Base-by-base conservation (phyloP, 64 coral and sea anemone genomes). In the Orbicella faveolata region DNA sequence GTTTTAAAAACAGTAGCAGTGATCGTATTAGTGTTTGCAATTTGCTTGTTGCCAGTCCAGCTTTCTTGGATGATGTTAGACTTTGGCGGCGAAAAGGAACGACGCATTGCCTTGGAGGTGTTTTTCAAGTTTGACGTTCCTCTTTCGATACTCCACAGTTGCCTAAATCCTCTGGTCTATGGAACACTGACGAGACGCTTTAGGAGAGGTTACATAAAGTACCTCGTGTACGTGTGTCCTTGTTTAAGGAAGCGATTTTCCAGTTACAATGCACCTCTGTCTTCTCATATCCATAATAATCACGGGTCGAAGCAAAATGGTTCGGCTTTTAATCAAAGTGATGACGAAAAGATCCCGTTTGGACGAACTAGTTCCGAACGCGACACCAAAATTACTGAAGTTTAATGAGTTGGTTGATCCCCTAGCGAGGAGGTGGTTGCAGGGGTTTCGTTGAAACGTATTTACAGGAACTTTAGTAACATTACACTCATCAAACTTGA, bases 191-290 rank as follows among this genome's bases (percentile, higher is more conserved):
- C 90, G 15, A 79, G 77, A 35, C 90, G 86, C 37, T 92, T 92
- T 75, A 84, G 90, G 17, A 84, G 83, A 51, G 95, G 93, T 15
- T 97, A 97, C 41, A 70, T 94, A 34, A 89, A 82, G 4, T 97
- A 97, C 67, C 76, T 97, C 8, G 62, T 89, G 2, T 79, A 84
- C 73, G 35, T 97, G 36, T 90, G 89, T 16, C 89, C 81, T 37
- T 97, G 92, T 61, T 82, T 92, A 21, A 85, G 25, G 36, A 68
- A 44, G 35, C 62, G 61, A 44, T 0, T 83, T 19, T 16, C 81
- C 23, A 39, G 72, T 34, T 2, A 2, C 21, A 85, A 36, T 25
- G 9, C 25, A 19, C 37, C 63, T 30, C 6, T 6, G 13, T 21
- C 23, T 34, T 72, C 63, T 17, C 23, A 81, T 19, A 15, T 6